Percentiles rank a stretch among this genome's conserved stretches.
Evolutionary conservation across 2,888 invertebrate genomes (phyloP).

Genomic region (Drosophila buzzatii): DNA sequence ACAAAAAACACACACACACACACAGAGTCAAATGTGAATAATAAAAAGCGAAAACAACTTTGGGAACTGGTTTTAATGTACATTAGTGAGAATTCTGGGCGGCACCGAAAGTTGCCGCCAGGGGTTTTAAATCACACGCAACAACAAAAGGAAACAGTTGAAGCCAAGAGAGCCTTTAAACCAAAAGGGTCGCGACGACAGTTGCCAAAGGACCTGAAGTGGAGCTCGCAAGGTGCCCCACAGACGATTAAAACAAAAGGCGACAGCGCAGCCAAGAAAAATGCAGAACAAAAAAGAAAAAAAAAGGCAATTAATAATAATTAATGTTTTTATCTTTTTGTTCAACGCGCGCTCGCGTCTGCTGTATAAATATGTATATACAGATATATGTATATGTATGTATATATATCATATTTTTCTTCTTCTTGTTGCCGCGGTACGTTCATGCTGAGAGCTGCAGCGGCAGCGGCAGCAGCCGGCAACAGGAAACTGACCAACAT

Average conservation of each 20-base stretch:
- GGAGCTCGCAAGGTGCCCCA: slow-evolving; percentile 35
- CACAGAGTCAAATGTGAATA: not conserved
- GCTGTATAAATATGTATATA: slow-evolving; percentile 16
- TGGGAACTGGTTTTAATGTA: slow-evolving; percentile 52
- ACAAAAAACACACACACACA: not conserved
- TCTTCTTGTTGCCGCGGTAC: slow-evolving; percentile 16
- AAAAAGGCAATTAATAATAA: slow-evolving; percentile 84
- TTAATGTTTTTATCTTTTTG: slow-evolving; percentile 83
- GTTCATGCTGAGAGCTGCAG: slow-evolving; percentile 35
- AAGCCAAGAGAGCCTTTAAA: slow-evolving; percentile 44
- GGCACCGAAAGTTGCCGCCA: slow-evolving; percentile 48
- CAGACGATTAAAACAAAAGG: slow-evolving; percentile 57
- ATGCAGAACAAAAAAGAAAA: slow-evolving; percentile 53
- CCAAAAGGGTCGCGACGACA: slow-evolving; percentile 66
- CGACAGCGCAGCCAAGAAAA: slow-evolving; percentile 24
- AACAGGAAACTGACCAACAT: slow-evolving; percentile 73
- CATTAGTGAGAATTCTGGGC: slow-evolving; percentile 61
- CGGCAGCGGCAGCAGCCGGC: slow-evolving; percentile 17
- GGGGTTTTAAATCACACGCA: slow-evolving; percentile 56
- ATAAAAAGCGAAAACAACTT: slow-evolving; percentile 28
- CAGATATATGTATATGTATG: not conserved
- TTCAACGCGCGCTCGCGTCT: slow-evolving; percentile 43
- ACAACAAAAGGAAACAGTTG: slow-evolving; percentile 45
- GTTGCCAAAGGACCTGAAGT: slow-evolving; percentile 65
- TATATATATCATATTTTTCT: slow-evolving; percentile 22